Percentiles rank a stretch among this genome's conserved stretches.
phyloP scores from a whole-genome alignment of 2,888 invertebrate genomes.

The Ephialtes manifestator region DNA sequence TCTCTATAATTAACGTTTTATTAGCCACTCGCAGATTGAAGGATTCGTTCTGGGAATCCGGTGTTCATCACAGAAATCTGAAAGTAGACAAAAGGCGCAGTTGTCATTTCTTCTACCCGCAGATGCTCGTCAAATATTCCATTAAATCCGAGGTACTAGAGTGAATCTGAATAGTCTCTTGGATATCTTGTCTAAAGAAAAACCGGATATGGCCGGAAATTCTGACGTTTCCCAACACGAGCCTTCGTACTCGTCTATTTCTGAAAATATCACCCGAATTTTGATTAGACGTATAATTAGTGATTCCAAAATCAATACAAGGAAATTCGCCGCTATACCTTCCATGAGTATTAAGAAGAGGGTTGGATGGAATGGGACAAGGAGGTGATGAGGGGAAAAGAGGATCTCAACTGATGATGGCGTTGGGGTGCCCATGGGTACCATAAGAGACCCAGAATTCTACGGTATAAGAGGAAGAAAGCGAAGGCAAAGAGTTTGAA shows the following conservation, averaged over 20 bases:
- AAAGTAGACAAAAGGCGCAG: not conserved
- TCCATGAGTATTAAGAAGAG: slow-evolving; percentile 81
- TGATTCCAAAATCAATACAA: slow-evolving; percentile 86
- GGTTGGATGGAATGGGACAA: slow-evolving; percentile 38
- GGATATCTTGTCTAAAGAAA: not conserved
- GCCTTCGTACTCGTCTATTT: slow-evolving; percentile 37
- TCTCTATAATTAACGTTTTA: slow-evolving; percentile 67
- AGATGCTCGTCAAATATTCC: slow-evolving; percentile 2
- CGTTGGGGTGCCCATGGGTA: slow-evolving; percentile 39
- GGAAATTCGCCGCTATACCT: slow-evolving; percentile 57
- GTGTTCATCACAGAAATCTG: slow-evolving; percentile 25
- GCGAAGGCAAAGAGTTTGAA: slow-evolving; percentile 44
- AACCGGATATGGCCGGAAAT: not conserved
- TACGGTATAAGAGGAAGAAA: slow-evolving; percentile 18
- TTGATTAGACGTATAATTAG: slow-evolving; percentile 86
- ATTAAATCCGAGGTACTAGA: not conserved
- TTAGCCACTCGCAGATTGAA: slow-evolving; percentile 61
- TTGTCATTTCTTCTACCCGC: not conserved
- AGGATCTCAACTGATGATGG: slow-evolving; percentile 18
- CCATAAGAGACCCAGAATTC: slow-evolving; percentile 10
- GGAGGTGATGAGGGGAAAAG: slow-evolving; percentile 35
- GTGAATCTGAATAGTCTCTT: not conserved
- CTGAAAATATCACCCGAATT: slow-evolving; percentile 78
- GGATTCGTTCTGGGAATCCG: slow-evolving; percentile 63
- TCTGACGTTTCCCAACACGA: slow-evolving; percentile 15